Evolutionary conservation across 2,113 vertebrate genomes (phyloP), one percentile per base, ranked within the genome.

Genomic region (Ariopsis seemanni): DNA sequence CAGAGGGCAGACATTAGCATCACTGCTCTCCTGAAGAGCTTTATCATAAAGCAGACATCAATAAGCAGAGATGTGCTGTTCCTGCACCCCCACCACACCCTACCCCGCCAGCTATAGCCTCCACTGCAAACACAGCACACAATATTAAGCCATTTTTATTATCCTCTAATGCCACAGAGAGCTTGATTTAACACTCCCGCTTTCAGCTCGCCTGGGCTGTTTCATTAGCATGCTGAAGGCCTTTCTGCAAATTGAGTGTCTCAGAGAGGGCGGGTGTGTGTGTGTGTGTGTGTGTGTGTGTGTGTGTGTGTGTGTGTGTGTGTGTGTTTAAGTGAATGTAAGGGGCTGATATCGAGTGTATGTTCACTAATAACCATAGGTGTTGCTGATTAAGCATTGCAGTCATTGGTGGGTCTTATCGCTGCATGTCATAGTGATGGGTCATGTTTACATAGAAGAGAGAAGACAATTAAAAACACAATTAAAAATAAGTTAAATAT

Each of bases 31-130:
- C 92, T 88, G 91, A 90, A 85, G 91, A 91, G 89, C 82, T 91
- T 89, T 90, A 91, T 94, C 94, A 94, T 95, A 93, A 93, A 95
- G 94, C 91, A 93, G 92, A 93, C 93, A 95, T 95, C 93, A 94
- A 93, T 94, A 95, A 93, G 91, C 62, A 69, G 78, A 89, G 90
- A 93, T 85, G 53, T 72, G 12, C 89, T 88, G 87, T 93, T 94
- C 89, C 90, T 82, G 57, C 69, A 58, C 22, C 75, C 69, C 62
- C 58, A 22, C 10, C n/a, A 18, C 48, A 50, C 60, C 83, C 77
- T 77, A 63, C 48, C 63, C 82, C 60, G 63, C 53, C 84, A 86
- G 87, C 87, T 85, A 89, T 82, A 84, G 82, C 85, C 10, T 34
- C 84, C 83, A 83, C 82, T 84, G 82, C 80, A 88, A 90, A 90